phyloP scores from a whole-genome alignment of 2,888 invertebrate genomes.

The Pseudococcus viburni region DNA sequence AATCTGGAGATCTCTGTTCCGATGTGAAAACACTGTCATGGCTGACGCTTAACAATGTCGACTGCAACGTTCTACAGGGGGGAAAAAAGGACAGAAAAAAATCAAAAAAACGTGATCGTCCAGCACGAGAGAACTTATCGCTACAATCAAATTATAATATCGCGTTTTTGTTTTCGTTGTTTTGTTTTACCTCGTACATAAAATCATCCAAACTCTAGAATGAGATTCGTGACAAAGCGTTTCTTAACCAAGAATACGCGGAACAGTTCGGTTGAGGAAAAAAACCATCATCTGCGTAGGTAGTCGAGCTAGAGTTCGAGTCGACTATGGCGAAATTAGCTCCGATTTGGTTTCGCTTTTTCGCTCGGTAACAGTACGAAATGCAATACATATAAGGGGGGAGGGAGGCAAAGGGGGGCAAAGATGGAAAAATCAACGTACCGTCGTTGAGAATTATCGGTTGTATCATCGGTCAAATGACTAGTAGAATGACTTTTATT shows the following conservation, averaged over 20 bases:
- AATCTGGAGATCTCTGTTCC: conserved; percentile 74
- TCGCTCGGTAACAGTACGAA: not conserved
- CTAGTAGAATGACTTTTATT: conserved; percentile 68
- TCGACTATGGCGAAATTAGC: not conserved
- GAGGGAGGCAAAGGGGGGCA: not conserved
- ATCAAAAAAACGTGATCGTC: conserved; percentile 60
- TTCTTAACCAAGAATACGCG: conserved; percentile 21
- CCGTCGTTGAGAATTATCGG: conserved; percentile 74
- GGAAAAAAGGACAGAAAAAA: conserved; percentile 28
- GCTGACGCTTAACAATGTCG: conserved; percentile 83
- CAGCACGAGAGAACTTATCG: conserved; percentile 57
- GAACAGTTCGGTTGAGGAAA: not conserved
- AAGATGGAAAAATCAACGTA: conserved; percentile 69
- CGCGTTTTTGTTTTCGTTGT: not conserved
- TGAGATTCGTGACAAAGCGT: conserved; percentile 45
- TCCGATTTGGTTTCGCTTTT: conserved; percentile 40
- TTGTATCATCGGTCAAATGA: conserved; percentile 71
- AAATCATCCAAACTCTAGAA: conserved; percentile 37
- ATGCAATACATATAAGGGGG: not conserved
- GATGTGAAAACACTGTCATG: conserved; percentile 94
- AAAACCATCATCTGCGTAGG: not conserved
- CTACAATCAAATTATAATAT: conserved; percentile 45
- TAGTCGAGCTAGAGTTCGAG: not conserved
- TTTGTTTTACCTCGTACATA: conserved; percentile 26
- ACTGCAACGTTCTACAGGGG: conserved; percentile 71